A percentile compares a stretch with the other conserved stretches of the same genome.
Conservation (phyloP, 2,888 invertebrate species). For the Hydropsyche betteni region DNA sequence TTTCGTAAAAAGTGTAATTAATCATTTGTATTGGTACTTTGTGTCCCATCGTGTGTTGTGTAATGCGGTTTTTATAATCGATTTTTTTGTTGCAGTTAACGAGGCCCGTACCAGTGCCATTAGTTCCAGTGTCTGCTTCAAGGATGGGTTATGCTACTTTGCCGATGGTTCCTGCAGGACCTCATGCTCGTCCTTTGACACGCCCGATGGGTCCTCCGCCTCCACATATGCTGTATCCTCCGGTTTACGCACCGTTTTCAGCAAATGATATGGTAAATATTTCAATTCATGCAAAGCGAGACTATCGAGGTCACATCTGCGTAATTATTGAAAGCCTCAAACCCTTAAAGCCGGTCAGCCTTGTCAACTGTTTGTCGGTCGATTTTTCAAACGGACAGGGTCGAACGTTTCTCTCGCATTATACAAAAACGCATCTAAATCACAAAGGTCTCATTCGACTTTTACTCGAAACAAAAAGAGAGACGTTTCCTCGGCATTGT, state of each 20-base stretch:
- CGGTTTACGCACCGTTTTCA: slow-evolving; percentile 59
- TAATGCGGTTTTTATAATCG: neutral
- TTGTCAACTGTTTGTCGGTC: too few species aligned
- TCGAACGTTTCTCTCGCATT: too few species aligned
- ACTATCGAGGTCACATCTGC: too few species aligned
- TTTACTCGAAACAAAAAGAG: neutral
- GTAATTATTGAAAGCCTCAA: too few species aligned
- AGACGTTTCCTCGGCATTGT: neutral
- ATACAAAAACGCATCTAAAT: neutral
- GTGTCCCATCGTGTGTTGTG: neutral
- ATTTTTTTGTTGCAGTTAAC: slow-evolving; percentile 45
- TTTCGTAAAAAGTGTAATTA: too few species aligned
- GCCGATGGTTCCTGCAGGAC: slow-evolving; percentile 61
- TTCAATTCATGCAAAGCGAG: too few species aligned
- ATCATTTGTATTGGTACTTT: neutral
- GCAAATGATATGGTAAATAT: slow-evolving; percentile 59
- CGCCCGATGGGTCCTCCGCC: slow-evolving; percentile 58
- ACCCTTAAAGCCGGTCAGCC: too few species aligned
- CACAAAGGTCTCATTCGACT: slow-evolving; percentile 10
- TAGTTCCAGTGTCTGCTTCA: slow-evolving; percentile 56
- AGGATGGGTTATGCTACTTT: slow-evolving; percentile 53
- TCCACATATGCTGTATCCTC: slow-evolving; percentile 56
- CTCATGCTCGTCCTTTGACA: slow-evolving; percentile 63
- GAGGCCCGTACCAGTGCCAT: slow-evolving; percentile 45
- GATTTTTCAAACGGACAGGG: too few species aligned